These are phyloP conservation scores for Colius striatus DNA, from an alignment of 2,113 vertebrate species.

Conservation along the genomic window DNA sequence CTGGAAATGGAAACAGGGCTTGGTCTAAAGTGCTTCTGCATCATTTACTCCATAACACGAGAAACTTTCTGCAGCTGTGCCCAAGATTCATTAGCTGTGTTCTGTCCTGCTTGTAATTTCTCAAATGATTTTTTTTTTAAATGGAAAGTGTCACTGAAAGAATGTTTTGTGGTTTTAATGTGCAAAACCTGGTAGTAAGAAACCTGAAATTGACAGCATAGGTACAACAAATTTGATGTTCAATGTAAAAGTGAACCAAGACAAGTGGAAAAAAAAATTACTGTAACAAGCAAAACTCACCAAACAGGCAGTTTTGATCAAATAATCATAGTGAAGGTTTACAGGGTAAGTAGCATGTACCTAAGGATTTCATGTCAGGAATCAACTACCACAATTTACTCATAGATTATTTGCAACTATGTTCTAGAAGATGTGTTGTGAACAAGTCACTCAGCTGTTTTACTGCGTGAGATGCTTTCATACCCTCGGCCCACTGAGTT, in stretches of 20 bases:
- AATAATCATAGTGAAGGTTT: neutral
- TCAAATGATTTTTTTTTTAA: neutral
- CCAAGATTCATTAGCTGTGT: neutral
- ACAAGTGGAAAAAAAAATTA: neutral
- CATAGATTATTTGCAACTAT: neutral
- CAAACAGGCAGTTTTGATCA: neutral
- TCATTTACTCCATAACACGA: neutral
- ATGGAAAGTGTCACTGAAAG: too few relatives aligned
- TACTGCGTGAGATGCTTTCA: fast-evolving
- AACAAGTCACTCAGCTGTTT: fast-evolving
- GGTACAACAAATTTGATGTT: neutral
- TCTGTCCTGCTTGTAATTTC: neutral
- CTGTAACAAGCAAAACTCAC: neutral
- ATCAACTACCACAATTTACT: neutral
- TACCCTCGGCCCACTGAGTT: neutral
- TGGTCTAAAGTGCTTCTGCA: neutral
- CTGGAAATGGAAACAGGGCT: fast-evolving
- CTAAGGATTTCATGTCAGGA: neutral
- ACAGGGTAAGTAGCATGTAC: neutral
- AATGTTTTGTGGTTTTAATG: too few relatives aligned
- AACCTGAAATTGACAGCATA: neutral
- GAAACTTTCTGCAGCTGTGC: neutral
- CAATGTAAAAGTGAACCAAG: neutral
- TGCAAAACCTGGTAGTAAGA: neutral
- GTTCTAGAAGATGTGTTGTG: neutral